Percentiles rank a stretch among this genome's conserved stretches.
These are phyloP conservation scores for Psephotus haematonotus DNA, from an alignment of 2,113 vertebrate species.

Conservation along the genomic window DNA sequence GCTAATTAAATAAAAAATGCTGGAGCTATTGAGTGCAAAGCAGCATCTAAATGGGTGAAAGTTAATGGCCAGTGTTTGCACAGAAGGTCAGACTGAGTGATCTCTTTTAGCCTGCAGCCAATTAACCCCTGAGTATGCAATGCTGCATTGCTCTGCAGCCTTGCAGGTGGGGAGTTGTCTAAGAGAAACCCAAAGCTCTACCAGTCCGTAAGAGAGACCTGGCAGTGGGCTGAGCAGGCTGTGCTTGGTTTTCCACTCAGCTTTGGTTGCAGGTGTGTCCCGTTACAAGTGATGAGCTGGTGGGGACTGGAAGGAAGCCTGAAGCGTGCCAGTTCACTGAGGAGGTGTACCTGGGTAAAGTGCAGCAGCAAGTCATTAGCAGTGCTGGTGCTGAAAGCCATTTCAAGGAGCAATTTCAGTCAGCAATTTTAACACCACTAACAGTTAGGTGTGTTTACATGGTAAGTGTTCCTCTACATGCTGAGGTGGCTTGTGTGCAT, in stretches of 20 bases:
- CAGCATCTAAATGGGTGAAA: background rate
- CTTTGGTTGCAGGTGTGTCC: accelerated
- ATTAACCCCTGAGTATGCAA: background rate
- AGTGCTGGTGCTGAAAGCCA: background rate
- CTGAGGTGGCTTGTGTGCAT: background rate
- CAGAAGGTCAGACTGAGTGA: background rate
- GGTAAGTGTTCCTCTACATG: background rate
- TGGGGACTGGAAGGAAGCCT: background rate
- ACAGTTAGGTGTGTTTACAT: background rate
- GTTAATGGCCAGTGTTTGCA: background rate
- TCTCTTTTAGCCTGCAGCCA: background rate
- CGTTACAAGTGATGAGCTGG: background rate
- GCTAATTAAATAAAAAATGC: background rate
- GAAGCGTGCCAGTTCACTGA: background rate
- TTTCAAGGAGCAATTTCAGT: background rate
- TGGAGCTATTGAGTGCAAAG: background rate
- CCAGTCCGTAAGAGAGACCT: background rate
- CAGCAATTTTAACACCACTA: accelerated
- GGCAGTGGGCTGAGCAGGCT: background rate
- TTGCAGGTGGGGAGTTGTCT: background rate
- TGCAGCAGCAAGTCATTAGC: background rate
- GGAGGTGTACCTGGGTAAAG: background rate
- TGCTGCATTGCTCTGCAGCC: background rate
- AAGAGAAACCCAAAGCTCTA: background rate
- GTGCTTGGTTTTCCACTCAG: background rate